Percentiles rank a stretch among this genome's conserved stretches.
phyloP scores from a whole-genome alignment of 1,140 invertebrate species.

The Aphelinus certus region DNA sequence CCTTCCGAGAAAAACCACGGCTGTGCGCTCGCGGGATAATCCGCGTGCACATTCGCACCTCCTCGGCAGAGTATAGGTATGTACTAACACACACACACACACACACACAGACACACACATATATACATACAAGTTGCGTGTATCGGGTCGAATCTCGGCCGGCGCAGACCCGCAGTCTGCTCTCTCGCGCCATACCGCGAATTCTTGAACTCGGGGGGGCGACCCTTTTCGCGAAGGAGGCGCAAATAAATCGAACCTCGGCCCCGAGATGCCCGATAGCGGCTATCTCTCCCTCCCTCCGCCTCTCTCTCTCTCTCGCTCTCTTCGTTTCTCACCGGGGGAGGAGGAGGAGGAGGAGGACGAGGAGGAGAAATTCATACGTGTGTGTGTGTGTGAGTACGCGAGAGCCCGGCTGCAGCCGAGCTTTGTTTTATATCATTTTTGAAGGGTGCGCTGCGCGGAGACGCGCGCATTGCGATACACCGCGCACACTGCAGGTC shows the following conservation, averaged over 20 bases:
- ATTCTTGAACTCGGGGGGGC: slow-evolving; percentile 46
- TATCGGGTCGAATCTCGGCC: too few relatives aligned
- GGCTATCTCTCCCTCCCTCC: neutral
- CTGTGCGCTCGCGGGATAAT: too few relatives aligned
- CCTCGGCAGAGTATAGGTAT: too few relatives aligned
- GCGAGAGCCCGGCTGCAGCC: too few relatives aligned
- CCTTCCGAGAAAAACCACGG: too few relatives aligned
- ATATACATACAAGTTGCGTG: too few relatives aligned
- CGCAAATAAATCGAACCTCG: slow-evolving; percentile 52
- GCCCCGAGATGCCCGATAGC: slow-evolving; percentile 54
- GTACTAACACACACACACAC: neutral
- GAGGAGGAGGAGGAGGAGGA: slow-evolving; percentile 26
- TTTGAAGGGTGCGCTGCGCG: neutral
- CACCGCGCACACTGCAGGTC: neutral
- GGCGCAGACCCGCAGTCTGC: too few relatives aligned
- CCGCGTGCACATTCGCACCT: too few relatives aligned
- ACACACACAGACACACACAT: neutral
- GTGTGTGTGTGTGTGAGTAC: neutral
- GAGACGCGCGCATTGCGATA: too few relatives aligned
- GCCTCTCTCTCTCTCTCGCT: neutral
- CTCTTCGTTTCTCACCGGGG: too few relatives aligned
- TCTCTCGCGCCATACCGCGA: slow-evolving; percentile 41
- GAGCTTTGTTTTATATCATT: slow-evolving; percentile 19
- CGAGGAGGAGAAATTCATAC: slow-evolving; percentile 29
- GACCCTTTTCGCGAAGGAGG: slow-evolving; percentile 46